Evolutionary conservation across 1,140 invertebrate species (phyloP).

Genomic region (Luehdorfia chinensis): DNA sequence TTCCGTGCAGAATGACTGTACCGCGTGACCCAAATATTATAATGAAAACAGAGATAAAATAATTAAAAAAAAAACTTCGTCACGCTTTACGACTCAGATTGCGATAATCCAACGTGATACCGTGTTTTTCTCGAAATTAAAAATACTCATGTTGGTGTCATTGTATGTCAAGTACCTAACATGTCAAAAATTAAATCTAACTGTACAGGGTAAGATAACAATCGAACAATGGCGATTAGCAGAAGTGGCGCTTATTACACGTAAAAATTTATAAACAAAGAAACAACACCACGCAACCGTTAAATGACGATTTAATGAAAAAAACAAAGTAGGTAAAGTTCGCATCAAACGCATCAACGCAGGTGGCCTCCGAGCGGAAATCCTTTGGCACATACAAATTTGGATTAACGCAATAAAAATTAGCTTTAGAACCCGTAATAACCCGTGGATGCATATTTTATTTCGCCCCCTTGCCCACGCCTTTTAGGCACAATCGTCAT

Average conservation of each 20-base stretch:
- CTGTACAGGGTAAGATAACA: background rate
- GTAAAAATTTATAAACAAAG: constrained; percentile 10
- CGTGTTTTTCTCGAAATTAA: constrained; percentile 1
- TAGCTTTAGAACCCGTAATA: too few species aligned
- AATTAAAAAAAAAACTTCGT: background rate
- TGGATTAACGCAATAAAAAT: constrained; percentile 30
- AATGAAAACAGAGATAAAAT: too few species aligned
- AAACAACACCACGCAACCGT: background rate
- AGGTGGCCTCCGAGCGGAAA: too few species aligned
- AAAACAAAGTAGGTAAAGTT: background rate
- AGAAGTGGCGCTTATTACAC: constrained; percentile 2
- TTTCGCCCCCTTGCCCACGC: too few species aligned
- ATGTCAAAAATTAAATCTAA: constrained; percentile 1
- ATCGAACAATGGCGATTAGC: constrained; percentile 11
- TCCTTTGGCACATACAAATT: constrained; percentile 15
- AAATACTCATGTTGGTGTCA: background rate
- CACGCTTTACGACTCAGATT: too few species aligned
- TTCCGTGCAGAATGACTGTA: too few species aligned
- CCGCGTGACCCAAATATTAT: too few species aligned
- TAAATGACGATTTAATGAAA: too few species aligned
- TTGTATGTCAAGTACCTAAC: background rate
- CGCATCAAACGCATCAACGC: background rate
- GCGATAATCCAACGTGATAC: too few species aligned
- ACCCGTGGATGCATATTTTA: too few species aligned
- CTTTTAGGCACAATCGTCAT: too few species aligned